Evolutionary conservation across 2,888 invertebrate genomes (phyloP).

Genomic region (Strigamia maritima): DNA sequence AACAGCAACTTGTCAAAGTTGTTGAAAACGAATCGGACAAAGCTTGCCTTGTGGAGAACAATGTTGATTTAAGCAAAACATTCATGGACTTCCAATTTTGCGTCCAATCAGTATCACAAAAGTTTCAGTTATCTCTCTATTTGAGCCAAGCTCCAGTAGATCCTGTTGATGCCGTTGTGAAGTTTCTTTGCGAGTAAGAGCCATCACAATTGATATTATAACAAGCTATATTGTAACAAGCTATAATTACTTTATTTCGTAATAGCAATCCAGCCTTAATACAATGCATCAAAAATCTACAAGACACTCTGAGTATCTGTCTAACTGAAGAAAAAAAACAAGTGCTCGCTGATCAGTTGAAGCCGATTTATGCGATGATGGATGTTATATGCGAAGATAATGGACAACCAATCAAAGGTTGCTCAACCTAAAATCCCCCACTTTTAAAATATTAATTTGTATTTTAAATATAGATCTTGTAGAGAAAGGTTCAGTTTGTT

Average conservation of each 20-base stretch:
- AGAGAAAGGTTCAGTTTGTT: neutral
- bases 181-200: conserved; percentile 1
- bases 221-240: neutral
- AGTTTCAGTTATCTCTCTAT: neutral
- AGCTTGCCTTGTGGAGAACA: neutral
- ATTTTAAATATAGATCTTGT: neutral
- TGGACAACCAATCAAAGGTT: conserved; percentile 13
- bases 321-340: neutral
- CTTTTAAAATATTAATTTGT: neutral
- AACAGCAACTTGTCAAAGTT: neutral
- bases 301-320: neutral
- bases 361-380: neutral
- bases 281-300: neutral
- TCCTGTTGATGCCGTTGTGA: neutral
- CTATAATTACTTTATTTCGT: neutral
- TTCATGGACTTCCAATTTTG: neutral
- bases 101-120: neutral
- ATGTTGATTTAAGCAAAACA: neutral
- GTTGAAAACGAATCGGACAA: conserved; percentile 12
- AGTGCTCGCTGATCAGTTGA: neutral
- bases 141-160: neutral
- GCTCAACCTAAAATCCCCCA: neutral
- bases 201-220: neutral
- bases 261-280: neutral
- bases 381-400: neutral